Percentiles rank a stretch among this genome's conserved stretches.
phyloP scores from a whole-genome alignment of 2,888 invertebrate genomes.

The Trachelus iudaicus region DNA sequence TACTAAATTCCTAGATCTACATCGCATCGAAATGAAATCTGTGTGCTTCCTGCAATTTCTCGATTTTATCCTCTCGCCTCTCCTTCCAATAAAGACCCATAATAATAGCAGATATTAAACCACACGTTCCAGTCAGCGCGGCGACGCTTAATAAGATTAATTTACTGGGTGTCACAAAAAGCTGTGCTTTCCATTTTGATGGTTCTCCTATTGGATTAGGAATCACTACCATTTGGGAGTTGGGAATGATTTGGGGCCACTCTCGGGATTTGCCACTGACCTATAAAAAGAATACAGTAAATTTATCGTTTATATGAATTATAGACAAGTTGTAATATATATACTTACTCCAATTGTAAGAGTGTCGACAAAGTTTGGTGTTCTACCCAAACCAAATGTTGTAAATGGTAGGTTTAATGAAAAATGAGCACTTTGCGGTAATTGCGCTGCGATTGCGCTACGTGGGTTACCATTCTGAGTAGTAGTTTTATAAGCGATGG shows the following conservation, averaged over 20 bases:
- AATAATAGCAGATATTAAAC: constrained; percentile 86
- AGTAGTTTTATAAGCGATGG: constrained; percentile 86
- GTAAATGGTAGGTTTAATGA: constrained; percentile 95
- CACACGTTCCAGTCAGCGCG: constrained; percentile 87
- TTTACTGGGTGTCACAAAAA: constrained; percentile 96
- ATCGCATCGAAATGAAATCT: constrained; percentile 89
- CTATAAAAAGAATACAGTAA: constrained; percentile 35
- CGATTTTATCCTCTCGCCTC: constrained; percentile 82
- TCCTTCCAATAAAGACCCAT: constrained; percentile 91
- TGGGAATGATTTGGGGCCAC: constrained; percentile 95
- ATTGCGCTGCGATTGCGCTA: constrained; percentile 85
- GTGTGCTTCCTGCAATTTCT: constrained; percentile 82
- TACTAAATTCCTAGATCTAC: constrained; percentile 64
- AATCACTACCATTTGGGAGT: constrained; percentile 96
- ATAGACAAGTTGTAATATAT: neutral
- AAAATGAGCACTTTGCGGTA: constrained; percentile 92
- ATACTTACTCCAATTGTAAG: constrained; percentile 80
- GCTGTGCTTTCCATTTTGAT: constrained; percentile 86
- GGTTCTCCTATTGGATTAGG: constrained; percentile 85
- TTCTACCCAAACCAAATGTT: constrained; percentile 96
- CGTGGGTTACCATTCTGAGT: constrained; percentile 87
- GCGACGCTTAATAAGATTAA: constrained; percentile 91
- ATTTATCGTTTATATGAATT: neutral
- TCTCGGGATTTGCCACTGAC: constrained; percentile 69
- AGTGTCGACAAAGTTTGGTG: constrained; percentile 96